These are phyloP conservation scores for Neodiprion virginianus DNA, from an alignment of 1,140 invertebrate species.

Conservation along the genomic window DNA sequence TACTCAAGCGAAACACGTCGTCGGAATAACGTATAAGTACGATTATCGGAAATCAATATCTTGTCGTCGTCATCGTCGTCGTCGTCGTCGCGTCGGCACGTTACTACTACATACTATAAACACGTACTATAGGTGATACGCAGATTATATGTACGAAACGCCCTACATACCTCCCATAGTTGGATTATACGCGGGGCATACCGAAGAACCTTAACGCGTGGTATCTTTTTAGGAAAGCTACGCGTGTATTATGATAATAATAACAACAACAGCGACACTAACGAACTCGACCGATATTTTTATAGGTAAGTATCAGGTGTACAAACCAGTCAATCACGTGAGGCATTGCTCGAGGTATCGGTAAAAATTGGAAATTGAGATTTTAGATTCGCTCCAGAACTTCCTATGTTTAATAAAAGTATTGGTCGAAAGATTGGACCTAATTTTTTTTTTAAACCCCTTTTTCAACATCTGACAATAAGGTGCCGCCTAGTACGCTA, in stretches of 20 bases:
- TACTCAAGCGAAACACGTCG: background rate
- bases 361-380: no score
- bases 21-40: background rate
- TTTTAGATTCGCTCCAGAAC: no score
- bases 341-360: no score
- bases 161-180: background rate
- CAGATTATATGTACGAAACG: no score
- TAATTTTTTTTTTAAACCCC: background rate
- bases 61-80: background rate
- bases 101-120: background rate
- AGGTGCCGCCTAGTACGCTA: no score
- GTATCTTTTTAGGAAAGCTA: background rate
- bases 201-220: background rate
- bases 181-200: background rate
- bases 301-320: no score
- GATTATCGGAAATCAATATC: constrained; percentile 1
- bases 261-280: no score
- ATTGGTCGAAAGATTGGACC: background rate
- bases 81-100: no score
- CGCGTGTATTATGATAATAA: background rate
- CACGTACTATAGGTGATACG: no score
- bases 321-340: no score
- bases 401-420: background rate
- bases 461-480: no score
- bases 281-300: no score